Evolutionary conservation across 2,888 invertebrate genomes (phyloP), one percentile per base, ranked within the genome.

Genomic region (Protonemura montana): DNA sequence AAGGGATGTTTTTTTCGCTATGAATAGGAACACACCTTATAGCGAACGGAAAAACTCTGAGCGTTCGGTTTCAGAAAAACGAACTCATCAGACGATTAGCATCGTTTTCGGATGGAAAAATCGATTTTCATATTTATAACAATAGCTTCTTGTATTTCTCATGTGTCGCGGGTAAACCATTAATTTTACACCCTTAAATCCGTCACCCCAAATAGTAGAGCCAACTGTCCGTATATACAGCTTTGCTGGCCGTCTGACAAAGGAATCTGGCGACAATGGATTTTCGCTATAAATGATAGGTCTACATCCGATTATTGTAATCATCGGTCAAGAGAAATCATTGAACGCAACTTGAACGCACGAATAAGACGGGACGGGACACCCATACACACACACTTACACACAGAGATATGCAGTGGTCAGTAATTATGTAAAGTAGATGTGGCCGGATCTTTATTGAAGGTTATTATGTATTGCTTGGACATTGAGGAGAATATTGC

Each of bases 271-370:
- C 26, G 27, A 78, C 78, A 78, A 78, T 78, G 28, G 78, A 78
- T 28, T 78, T n/a, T 78, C 35, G 78, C 59, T 29, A 81, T 81
- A 30, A 83, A 83, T 83, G 29, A 83, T 83, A 41, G 41, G 82
- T 83, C n/a, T 41, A 83, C 82, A 41, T 26, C 5, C 41, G 82
- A 83, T 83, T 83, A 83, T 83, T 26, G 26, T 83, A 83, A 83
- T 83, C 82, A 83, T 26, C 26, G 26, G 78, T 78, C 28, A 78
- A 78, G 78, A 10, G 78, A 78, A 78, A 78, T 78, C 82, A 42
- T n/a, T 13, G 82, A 26, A 42, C 29, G 42, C 42, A 7, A 41
- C 82, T 82, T 3, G 30, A 82, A 29, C 16, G 82, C 82, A 41
- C 42, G 82, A 26, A 29, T 29, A 30, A 30, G 82, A 83, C 35